Evolutionary conservation across 2,888 invertebrate species (phyloP), one percentile per base, ranked within the genome.

Genomic region (Caenorhabditis auriculariae): DNA sequence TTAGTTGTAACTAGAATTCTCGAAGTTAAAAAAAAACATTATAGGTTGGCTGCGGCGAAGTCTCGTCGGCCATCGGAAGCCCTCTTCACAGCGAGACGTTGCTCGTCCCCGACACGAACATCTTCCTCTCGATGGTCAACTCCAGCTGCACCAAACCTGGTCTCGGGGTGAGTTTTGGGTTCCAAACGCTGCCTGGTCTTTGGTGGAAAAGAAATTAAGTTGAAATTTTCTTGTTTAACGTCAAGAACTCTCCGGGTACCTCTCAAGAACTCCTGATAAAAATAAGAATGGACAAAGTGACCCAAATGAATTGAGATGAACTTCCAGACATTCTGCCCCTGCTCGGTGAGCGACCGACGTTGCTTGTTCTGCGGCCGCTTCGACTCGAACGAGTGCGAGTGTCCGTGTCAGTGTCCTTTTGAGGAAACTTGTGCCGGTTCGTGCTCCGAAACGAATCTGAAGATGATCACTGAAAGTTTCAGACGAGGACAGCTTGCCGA

Each of bases 361-460:
- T 93, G 93, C 82, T 86, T 93, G 26, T 93, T 93, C 82, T 93
- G 93, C 82, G 89, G 91, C 82, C 87, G 92, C 46, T 91, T 93
- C 90, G 93, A 93, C 82, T 91, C 91, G 83, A 89, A 88, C 3
- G 92, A 93, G 81, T 93, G 93, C 76, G 93, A 93, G 82, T 93
- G 93, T 80, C 93, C 93, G 0, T 93, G 93, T 82, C 92, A 93
- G 82, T 93, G 93, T 80, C 89, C 59, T 38, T 44, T 42, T 78
- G 12, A 35, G 35, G n/a, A n/a, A n/a, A n/a, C n/a, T n/a, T n/a
- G n/a, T n/a, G n/a, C n/a, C n/a, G n/a, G n/a, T n/a, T n/a, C n/a
- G n/a, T n/a, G n/a, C n/a, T n/a, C n/a, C n/a, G n/a, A n/a, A n/a
- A n/a, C n/a, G n/a, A n/a, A n/a, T n/a, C n/a, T n/a, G n/a, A n/a